Evolutionary conservation across 2,797 vertebrate genomes (phyloP).

Genomic region (Pelochelys cantorii): DNA sequence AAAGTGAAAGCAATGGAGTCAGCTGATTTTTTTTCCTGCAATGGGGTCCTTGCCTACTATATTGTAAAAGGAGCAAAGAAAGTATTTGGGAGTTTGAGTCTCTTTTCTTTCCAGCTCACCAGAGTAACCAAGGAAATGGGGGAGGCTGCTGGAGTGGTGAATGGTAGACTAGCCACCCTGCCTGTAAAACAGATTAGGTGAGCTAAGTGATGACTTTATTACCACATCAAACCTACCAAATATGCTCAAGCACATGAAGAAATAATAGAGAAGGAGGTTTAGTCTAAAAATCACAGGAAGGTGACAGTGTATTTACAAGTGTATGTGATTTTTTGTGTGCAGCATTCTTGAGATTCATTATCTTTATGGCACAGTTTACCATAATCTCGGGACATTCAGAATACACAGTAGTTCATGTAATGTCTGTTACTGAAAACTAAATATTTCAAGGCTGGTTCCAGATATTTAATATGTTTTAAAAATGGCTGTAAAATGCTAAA

Average conservation of each 20-base stretch:
- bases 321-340: constrained; percentile 40
- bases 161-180: not conserved
- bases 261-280: constrained; percentile 15
- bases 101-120: not conserved
- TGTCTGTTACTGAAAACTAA: not conserved
- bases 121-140: not conserved
- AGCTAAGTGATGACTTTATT: not conserved
- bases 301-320: constrained; percentile 24
- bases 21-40: rapidly evolving
- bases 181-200: not conserved
- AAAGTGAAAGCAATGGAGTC: rapidly evolving
- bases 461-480: constrained; percentile 2
- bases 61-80: not conserved
- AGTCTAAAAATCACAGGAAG: constrained; percentile 36
- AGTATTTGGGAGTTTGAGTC: not conserved
- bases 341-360: not conserved
- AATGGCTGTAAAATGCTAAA: not conserved
- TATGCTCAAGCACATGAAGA: not conserved
- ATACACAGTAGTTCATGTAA: not conserved
- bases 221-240: not conserved
- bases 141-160: not conserved
- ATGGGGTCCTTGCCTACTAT: not conserved
- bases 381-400: constrained; percentile 26
- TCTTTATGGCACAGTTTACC: constrained; percentile 30
- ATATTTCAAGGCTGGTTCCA: not conserved